Evolutionary conservation across 2,113 vertebrate genomes (phyloP), one percentile per base, ranked within the genome.

Genomic region (Otolemur garnettii): DNA sequence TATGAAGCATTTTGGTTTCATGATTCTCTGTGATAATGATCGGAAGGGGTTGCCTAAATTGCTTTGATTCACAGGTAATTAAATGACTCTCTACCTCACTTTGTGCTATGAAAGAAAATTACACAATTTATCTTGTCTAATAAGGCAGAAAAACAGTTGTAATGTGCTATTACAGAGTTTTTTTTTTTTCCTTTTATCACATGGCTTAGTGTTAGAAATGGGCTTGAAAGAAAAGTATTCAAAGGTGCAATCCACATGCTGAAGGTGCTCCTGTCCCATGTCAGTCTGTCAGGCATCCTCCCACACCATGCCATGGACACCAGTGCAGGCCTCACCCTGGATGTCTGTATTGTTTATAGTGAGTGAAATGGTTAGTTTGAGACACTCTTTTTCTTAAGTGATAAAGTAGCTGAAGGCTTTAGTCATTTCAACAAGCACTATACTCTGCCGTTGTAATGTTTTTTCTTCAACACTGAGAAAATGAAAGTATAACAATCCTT

Each of bases 111-210:
- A 94, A 91, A 89, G 83, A 89, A 96, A 45, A 95, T 96, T 91
- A 83, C 59, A 87, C 74, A 53, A 92, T 95, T 94, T 91, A 91
- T 94, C 72, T 89, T 90, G 45, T 86, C 74, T 94, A 94, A 96
- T 96, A 94, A 96, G 86, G 72, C 77, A 95, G 87, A 96, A 95
- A 96, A 97, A 86, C 59, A 89, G 89, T 81, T n/a, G 28, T 66
- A 66, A 64, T 96, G 86, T 69, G 77, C 30, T 88, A 84, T 93
- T 84, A 42, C 28, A 19, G 13, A 83, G n/a, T 87, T 95, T 80
- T 88, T 95, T 95, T 82, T 93, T 60, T 86, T 50, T n/a, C n/a
- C n/a, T 38, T 38, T 38, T 9, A 83, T 84, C 59, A 74, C n/a
- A 93, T 42, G 30, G 33, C 79, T 92, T 93, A 89, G 6, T 50